Evolutionary conservation across 1,140 invertebrate species (phyloP), one percentile per base, ranked within the genome.

Genomic region (Cydia pomonella): DNA sequence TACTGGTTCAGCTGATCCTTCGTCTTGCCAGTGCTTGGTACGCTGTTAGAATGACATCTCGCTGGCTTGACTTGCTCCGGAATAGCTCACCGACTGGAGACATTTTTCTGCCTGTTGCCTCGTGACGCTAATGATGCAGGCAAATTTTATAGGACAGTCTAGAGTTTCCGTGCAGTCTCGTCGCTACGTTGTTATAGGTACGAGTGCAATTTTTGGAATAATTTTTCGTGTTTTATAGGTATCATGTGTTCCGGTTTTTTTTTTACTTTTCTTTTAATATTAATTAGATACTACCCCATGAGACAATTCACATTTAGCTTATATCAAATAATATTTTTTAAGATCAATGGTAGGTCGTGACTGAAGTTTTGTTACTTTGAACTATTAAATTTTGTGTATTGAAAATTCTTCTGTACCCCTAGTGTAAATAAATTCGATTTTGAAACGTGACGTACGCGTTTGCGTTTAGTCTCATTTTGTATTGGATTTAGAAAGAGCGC

Each of bases 121-220:
- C 29, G 64, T 33, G 64, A 69, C 64, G 29, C 64, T 69, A 69
- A 69, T 69, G 64, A 69, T 69, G 27, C n/a, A 9, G n/a, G 64
- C 18, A 33, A 69, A 69, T 69, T 69, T 69, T 69, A 38, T 69
- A 69, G 29, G 41, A 69, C 64, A 33, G 27, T 41, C 64, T 69
- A 33, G 29, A 41, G 64, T 69, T 69, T 69, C 64, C 33, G 64
- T 7, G 29, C 27, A 7, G 29, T 25, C n/a, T 25, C 7, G 16
- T 66, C 63, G 63, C 27, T 29, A 66, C 29, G n/a, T 33, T 10
- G 23, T 38, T 18, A 33, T 16, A 69, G 27, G n/a, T 10, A n/a
- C n/a, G n/a, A 50, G 47, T 50, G 47, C 47, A 3, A 59, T 23
- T 59, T 23, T 53, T 7, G 5, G n/a, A 23, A 59, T 3, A n/a